These are phyloP conservation scores for Ditylenchus dipsaci DNA, from an alignment of 1,140 invertebrate species.

Conservation along the genomic window DNA sequence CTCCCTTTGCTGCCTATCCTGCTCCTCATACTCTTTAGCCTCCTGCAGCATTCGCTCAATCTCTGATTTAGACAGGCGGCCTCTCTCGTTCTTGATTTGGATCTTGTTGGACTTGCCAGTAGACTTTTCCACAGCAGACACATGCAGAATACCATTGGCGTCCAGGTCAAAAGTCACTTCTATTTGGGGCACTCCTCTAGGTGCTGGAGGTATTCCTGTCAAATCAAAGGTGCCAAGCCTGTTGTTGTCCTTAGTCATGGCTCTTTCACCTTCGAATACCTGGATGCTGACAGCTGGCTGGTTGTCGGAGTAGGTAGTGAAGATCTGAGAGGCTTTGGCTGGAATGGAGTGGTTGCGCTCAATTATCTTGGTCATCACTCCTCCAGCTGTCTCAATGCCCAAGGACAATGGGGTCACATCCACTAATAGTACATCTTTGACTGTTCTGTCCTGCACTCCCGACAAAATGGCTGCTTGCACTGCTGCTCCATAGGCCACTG, in stretches of 20 bases:
- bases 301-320: conserved; percentile 91
- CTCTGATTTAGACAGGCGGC: conserved; percentile 85
- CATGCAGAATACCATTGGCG: conserved; percentile 62
- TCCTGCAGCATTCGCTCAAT: conserved; percentile 95
- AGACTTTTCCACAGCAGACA: conserved; percentile 64
- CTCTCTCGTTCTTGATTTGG: no score
- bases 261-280: conserved; percentile 65
- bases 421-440: conserved; percentile 80
- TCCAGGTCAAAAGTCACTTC: no score
- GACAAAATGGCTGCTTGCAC: conserved; percentile 80
- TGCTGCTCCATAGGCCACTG: conserved; percentile 60
- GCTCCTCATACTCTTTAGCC: conserved; percentile 80
- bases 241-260: conserved; percentile 67
- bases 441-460: no score
- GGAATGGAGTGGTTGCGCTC: no score
- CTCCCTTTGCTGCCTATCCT: conserved; percentile 85
- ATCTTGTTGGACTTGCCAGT: no score
- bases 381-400: conserved; percentile 93
- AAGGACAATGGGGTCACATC: conserved; percentile 89
- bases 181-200: no score
- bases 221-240: conserved; percentile 65
- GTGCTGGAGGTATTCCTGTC: conserved; percentile 63
- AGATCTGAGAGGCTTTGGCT: no score
- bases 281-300: conserved; percentile 70
- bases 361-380: conserved; percentile 94